Conservation (phyloP, 2,113 vertebrate species). For the Calyptommatus sinebrachiatus region DNA sequence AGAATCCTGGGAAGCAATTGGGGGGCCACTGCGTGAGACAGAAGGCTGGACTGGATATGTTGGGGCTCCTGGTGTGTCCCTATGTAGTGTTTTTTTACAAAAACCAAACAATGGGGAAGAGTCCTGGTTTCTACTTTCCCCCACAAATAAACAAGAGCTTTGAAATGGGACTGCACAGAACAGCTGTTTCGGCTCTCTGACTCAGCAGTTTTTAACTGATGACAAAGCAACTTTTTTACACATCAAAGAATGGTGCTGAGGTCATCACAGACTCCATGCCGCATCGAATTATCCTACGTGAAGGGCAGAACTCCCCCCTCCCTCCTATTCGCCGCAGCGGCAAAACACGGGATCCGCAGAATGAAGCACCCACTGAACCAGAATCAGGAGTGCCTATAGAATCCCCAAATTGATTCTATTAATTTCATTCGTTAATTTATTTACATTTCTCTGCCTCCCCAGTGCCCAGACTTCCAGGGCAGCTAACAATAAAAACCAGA, state of each 20-base stretch:
- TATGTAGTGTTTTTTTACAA: no score
- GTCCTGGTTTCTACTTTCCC: neutral
- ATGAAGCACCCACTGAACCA: conserved; percentile 37
- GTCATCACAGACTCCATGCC: conserved; percentile 49
- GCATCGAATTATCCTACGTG: conserved; percentile 44
- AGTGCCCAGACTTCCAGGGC: no score
- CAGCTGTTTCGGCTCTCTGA: neutral
- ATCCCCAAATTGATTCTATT: conserved; percentile 20
- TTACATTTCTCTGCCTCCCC: no score
- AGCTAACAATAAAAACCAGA: no score
- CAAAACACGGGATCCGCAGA: conserved; percentile 50
- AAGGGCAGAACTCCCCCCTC: no score
- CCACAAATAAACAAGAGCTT: neutral
- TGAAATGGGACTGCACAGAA: neutral
- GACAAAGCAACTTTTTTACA: conserved; percentile 25
- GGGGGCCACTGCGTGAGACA: no score
- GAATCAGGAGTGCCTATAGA: conserved; percentile 39
- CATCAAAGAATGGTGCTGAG: conserved; percentile 22
- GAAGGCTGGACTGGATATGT: no score
- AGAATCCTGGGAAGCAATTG: no score
- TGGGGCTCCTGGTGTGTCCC: no score
- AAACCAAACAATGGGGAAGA: no score
- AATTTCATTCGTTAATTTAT: no score
- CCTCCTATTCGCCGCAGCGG: conserved; percentile 58
- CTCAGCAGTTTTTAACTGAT: neutral